phyloP scores from a whole-genome alignment of 37 sponge, comb jelly and placozoan species.

The Eunapius fragilis region DNA sequence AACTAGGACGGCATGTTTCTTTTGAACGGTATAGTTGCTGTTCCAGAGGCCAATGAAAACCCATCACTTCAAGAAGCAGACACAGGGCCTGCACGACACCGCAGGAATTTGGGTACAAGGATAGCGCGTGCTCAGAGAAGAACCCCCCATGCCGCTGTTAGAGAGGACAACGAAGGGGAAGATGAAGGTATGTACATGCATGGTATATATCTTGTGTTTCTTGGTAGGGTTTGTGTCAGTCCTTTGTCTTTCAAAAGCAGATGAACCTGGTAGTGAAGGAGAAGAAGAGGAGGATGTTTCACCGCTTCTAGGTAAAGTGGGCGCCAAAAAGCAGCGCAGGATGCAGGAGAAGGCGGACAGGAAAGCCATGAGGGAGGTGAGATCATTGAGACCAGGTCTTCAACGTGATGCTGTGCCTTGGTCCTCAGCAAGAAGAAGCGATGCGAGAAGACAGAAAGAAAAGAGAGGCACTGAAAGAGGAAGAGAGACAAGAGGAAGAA shows the following conservation, averaged over 20 bases:
- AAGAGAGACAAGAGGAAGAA: conserved; percentile 52
- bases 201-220: background rate
- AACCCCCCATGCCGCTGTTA: background rate
- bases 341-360: conserved; percentile 88
- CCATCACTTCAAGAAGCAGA: conserved; percentile 10
- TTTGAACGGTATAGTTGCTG: background rate
- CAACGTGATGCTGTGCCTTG: background rate
- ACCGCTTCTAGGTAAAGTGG: conserved; percentile 48
- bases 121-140: conserved; percentile 39
- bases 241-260: conserved; percentile 18
- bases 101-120: conserved; percentile 38
- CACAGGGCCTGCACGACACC: conserved; percentile 5
- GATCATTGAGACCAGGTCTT: background rate
- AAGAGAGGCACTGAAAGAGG: conserved; percentile 72
- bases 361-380: conserved; percentile 91
- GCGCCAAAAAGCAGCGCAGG: conserved; percentile 85
- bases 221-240: background rate
- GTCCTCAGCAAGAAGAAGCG: conserved; percentile 89
- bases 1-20: background rate
- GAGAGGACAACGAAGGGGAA: conserved; percentile 13
- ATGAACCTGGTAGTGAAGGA: background rate
- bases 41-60: background rate
- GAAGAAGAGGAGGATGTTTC: conserved; percentile 6
- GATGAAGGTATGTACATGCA: conserved; percentile 18
- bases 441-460: conserved; percentile 80